phyloP scores from a whole-genome alignment of 2,888 invertebrate genomes.

The Parnassius smintheus region DNA sequence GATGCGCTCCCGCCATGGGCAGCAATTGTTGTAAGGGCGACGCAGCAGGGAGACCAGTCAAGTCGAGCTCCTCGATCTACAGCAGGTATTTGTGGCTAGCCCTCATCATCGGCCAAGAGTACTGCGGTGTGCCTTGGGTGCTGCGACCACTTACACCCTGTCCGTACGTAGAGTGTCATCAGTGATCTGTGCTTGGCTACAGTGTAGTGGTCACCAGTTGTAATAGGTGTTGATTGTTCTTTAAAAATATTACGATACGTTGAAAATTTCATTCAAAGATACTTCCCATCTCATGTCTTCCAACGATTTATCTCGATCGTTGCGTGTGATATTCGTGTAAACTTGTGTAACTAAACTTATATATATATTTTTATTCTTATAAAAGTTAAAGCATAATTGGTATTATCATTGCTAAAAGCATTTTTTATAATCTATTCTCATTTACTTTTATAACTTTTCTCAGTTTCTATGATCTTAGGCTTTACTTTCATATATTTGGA shows the following conservation, averaged over 20 bases:
- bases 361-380: too few species aligned
- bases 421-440: too few species aligned
- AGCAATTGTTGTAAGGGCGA: constrained; percentile 83
- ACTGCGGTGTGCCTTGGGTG: constrained; percentile 59
- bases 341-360: neutral
- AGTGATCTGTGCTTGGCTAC: constrained; percentile 31
- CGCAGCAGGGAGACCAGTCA: constrained; percentile 68
- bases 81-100: constrained; percentile 74
- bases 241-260: neutral
- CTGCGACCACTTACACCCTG: constrained; percentile 47
- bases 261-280: neutral
- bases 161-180: constrained; percentile 55
- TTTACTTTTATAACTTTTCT: too few species aligned
- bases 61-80: constrained; percentile 74
- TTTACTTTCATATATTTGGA: too few species aligned
- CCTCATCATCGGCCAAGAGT: constrained; percentile 60
- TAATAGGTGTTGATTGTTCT: neutral
- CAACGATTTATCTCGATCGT: neutral
- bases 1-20: constrained; percentile 77
- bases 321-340: neutral
- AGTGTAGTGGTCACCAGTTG: constrained; percentile 35
- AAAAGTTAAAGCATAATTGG: too few species aligned
- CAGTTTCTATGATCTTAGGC: too few species aligned
- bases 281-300: neutral
- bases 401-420: too few species aligned